These are phyloP conservation scores for Tinamus major DNA, from an alignment of 2,797 vertebrate species.

Conservation along the genomic window DNA sequence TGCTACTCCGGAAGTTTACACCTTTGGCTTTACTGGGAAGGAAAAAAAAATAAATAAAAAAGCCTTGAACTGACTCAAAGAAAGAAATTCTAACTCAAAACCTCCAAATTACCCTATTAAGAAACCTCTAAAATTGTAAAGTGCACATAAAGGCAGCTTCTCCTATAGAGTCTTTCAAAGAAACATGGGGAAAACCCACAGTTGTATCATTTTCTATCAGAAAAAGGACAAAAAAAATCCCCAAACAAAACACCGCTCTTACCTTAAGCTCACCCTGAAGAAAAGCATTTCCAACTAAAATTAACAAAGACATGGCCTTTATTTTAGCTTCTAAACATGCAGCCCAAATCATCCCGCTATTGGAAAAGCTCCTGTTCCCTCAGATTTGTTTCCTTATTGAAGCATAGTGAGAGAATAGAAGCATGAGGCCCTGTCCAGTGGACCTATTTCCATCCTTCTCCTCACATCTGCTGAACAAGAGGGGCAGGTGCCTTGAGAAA, in stretches of 20 bases:
- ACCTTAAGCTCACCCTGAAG: not conserved
- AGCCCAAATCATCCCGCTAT: not conserved
- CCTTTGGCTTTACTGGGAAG: no score
- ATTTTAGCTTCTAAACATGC: not conserved
- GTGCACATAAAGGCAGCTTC: not conserved
- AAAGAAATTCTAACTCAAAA: not conserved
- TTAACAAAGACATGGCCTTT: not conserved
- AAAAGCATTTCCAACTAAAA: not conserved
- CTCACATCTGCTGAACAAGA: not conserved
- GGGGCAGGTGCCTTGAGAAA: not conserved
- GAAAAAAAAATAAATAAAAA: not conserved
- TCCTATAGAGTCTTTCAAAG: not conserved
- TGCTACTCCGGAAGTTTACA: rapidly evolving
- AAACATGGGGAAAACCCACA: rapidly evolving
- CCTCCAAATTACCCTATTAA: not conserved
- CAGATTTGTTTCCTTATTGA: not conserved
- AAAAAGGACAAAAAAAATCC: rapidly evolving
- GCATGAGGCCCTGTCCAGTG: not conserved
- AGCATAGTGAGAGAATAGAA: not conserved
- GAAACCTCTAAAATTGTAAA: not conserved
- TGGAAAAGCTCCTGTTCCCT: not conserved
- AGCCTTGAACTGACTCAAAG: not conserved
- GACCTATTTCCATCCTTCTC: not conserved
- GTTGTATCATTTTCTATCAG: not conserved
- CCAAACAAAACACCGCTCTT: not conserved